Evolutionary conservation across 1,140 invertebrate species (phyloP), one percentile per base, ranked within the genome.

Genomic region (Branchinecta lindahli): DNA sequence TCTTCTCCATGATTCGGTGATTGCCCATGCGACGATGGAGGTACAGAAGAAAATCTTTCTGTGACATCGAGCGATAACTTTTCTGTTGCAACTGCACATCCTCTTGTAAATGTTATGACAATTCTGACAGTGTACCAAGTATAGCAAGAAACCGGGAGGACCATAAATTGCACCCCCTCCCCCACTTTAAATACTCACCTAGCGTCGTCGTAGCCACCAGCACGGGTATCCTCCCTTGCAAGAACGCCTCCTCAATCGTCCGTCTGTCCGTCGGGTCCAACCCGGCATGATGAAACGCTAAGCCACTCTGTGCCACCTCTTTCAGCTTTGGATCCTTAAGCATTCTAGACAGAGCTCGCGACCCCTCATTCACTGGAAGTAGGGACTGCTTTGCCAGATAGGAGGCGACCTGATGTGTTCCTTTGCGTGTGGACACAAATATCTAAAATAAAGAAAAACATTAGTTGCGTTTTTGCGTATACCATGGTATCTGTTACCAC

Each of bases 201-300:
- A 88, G 77, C 4, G 87, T 88, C 66, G 84, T 86, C 8, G 87
- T 88, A 0, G 85, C 83, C 9, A 87, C 81, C 15, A 92, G 79
- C 71, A 91, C 83, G 0, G 84, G 84, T 21, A 92, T 75, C 66
- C 84, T 77, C 70, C 84, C 83, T 45, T 80, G 79, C 66, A 83
- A 75, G 77, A 91, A 92, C 2, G 86, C 77, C 20, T 84, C 77
- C 75, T 88, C 84, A 10, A 90, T 82, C 9, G 79, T 77, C 52
- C 80, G 78, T 72, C 88, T 79, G 76, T 90, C 88, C 68, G 84
- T 79, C 8, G 79, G 77, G 67, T 84, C 77, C 75, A 91, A 77
- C 0, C 90, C 90, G 44, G 88, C 89, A 81, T 92, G 89, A 75
- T 91, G 89, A 73, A 83, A 87, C 0, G 85, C 89, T 44, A 91